Conservation (phyloP, 2,888 invertebrate genomes). For the Drepanosiphum platanoidis region DNA sequence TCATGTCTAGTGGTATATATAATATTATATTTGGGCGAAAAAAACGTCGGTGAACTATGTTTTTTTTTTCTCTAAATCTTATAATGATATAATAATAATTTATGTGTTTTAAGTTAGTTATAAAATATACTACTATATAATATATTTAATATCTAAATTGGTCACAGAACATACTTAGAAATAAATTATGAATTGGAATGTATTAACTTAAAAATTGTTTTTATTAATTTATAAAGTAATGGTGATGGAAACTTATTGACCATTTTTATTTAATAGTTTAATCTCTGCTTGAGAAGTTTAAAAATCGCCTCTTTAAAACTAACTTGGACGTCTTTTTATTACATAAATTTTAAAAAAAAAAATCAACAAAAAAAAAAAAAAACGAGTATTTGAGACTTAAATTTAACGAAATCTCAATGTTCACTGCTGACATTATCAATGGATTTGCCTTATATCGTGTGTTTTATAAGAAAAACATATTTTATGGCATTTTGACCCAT, state of each 20-base stretch:
- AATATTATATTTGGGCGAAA: constrained; percentile 27
- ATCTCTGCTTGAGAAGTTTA: constrained; percentile 31
- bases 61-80: constrained; percentile 34
- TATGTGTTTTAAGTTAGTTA: constrained; percentile 32
- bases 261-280: constrained; percentile 32
- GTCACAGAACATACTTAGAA: constrained; percentile 45
- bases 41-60: constrained; percentile 34
- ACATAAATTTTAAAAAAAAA: too few relatives aligned
- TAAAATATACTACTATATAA: constrained; percentile 28
- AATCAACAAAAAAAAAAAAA: constrained; percentile 8
- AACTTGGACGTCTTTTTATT: constrained; percentile 31
- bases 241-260: constrained; percentile 58
- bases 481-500: constrained; percentile 50
- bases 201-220: constrained; percentile 43
- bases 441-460: constrained; percentile 46
- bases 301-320: constrained; percentile 16
- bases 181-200: constrained; percentile 30
- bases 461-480: constrained; percentile 54
- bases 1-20: constrained; percentile 56
- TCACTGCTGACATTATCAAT: constrained; percentile 52
- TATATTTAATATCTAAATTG: constrained; percentile 39
- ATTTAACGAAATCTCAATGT: constrained; percentile 52
- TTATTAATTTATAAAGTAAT: constrained; percentile 46
- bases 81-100: background rate
- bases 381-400: constrained; percentile 55